Evolutionary conservation across 2,797 vertebrate genomes (phyloP).

Genomic region (Acanthornis magna): DNA sequence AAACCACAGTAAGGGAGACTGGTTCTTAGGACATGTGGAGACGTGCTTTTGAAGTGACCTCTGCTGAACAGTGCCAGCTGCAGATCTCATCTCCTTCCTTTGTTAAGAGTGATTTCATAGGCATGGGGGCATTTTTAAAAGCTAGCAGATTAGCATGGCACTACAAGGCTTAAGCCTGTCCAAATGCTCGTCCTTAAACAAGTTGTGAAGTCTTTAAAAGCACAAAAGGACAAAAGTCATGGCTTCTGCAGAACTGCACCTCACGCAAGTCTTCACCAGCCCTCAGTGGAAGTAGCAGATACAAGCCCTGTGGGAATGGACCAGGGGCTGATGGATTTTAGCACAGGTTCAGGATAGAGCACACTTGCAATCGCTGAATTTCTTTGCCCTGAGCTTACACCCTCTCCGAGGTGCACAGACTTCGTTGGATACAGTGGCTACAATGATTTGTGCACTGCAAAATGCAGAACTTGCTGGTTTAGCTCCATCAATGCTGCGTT

Average conservation of each 20-base stretch:
- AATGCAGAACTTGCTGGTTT: neutral
- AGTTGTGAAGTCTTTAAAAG: neutral
- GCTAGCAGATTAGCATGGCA: neutral
- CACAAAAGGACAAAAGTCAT: neutral
- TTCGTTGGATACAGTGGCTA: neutral
- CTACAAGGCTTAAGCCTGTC: neutral
- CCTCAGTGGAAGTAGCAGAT: neutral
- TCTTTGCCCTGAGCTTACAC: neutral
- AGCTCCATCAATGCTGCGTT: neutral
- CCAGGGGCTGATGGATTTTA: neutral
- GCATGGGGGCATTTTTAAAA: neutral
- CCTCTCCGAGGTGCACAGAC: neutral
- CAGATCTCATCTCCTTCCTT: neutral
- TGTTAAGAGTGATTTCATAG: neutral
- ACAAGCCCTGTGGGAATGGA: neutral
- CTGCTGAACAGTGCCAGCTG: neutral
- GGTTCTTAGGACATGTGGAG: neutral
- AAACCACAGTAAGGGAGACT: neutral
- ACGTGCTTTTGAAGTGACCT: neutral
- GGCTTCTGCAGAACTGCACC: neutral
- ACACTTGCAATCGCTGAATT: neutral
- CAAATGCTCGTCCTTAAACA: neutral
- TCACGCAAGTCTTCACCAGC: neutral
- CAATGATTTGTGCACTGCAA: neutral
- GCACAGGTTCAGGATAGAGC: neutral